These are phyloP conservation scores for Sericinus montela DNA, from an alignment of 2,888 invertebrate species.

Conservation along the genomic window DNA sequence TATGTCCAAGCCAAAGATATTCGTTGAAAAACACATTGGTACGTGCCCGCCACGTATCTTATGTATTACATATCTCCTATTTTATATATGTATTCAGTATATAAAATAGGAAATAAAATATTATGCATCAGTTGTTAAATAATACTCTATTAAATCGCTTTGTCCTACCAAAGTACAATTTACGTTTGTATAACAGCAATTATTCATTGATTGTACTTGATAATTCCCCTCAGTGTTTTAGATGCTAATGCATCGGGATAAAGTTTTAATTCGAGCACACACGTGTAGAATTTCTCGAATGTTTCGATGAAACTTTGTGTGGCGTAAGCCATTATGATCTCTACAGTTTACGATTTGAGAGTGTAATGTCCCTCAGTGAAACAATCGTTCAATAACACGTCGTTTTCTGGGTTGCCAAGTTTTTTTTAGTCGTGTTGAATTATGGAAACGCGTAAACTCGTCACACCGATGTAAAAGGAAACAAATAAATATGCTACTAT, in stretches of 20 bases:
- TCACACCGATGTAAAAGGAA: too few relatives aligned
- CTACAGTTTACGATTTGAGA: not conserved
- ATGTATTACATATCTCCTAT: too few relatives aligned
- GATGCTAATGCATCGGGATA: not conserved
- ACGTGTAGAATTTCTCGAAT: not conserved
- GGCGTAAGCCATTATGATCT: not conserved
- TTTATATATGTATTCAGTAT: too few relatives aligned
- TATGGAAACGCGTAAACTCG: not conserved
- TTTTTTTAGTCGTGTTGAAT: not conserved
- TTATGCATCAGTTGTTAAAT: too few relatives aligned
- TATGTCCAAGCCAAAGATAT: too few relatives aligned
- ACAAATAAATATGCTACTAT: too few relatives aligned
- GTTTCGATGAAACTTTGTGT: not conserved
- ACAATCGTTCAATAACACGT: constrained; percentile 11
- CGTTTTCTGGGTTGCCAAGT: not conserved
- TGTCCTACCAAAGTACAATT: not conserved
- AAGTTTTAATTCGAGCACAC: constrained; percentile 3
- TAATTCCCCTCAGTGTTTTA: not conserved
- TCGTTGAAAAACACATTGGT: too few relatives aligned
- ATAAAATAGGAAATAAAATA: too few relatives aligned
- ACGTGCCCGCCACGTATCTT: too few relatives aligned
- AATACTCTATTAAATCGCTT: too few relatives aligned
- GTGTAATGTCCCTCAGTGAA: not conserved
- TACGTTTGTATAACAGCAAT: not conserved
- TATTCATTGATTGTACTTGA: not conserved